A percentile compares a stretch with the other conserved stretches of the same genome.
Conservation (phyloP, 2,888 invertebrate genomes). For the Stenolophus ochropezus region DNA sequence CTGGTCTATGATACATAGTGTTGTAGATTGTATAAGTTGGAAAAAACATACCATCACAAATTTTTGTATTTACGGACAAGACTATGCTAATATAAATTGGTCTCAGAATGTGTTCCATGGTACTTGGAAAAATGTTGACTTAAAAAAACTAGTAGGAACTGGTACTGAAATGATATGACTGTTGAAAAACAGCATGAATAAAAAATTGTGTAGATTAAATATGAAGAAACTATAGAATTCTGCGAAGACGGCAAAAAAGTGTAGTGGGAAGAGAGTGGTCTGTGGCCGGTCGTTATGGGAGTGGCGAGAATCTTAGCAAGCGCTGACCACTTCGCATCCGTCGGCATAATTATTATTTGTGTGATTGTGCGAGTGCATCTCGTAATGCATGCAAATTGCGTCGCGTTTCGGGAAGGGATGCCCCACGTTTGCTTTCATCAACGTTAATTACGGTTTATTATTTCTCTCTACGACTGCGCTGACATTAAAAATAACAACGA, state of each 20-base stretch:
- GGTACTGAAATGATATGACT: too few relatives aligned
- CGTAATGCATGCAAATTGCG: constrained; percentile 45
- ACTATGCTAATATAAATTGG: too few relatives aligned
- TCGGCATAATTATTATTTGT: constrained; percentile 37
- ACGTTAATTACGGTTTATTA: constrained; percentile 55
- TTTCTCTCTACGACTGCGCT: constrained; percentile 30
- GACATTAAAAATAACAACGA: constrained; percentile 58
- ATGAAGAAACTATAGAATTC: too few relatives aligned
- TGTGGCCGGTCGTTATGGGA: neutral
- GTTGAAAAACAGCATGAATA: too few relatives aligned
- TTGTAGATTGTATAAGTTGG: too few relatives aligned
- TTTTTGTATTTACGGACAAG: too few relatives aligned
- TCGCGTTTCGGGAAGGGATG: constrained; percentile 21
- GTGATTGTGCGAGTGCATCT: constrained; percentile 29
- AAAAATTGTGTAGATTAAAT: too few relatives aligned
- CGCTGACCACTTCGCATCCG: neutral
- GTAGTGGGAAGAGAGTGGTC: neutral
- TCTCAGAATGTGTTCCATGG: too few relatives aligned
- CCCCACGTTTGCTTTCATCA: constrained; percentile 48
- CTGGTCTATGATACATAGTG: too few relatives aligned
- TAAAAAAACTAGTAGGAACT: too few relatives aligned
- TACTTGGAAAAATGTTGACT: too few relatives aligned
- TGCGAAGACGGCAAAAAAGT: neutral
- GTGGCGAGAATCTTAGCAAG: neutral
- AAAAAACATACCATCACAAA: too few relatives aligned